These are phyloP conservation scores for Gortyna flavago DNA, from an alignment of 2,888 invertebrate genomes.

Conservation along the genomic window DNA sequence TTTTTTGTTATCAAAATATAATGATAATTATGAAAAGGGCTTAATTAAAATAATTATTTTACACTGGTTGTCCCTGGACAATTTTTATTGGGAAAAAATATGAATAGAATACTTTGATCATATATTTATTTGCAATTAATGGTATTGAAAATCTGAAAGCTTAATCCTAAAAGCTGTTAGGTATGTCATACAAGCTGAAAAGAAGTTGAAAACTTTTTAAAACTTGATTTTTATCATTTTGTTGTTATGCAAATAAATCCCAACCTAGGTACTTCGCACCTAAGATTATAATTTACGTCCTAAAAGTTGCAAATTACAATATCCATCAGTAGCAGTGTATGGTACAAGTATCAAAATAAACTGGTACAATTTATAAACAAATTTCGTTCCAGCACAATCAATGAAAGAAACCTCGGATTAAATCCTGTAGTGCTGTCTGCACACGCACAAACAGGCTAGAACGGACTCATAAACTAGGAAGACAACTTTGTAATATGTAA, in stretches of 20 bases:
- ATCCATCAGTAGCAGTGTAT: conserved; percentile 1
- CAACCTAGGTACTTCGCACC: neutral
- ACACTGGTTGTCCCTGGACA: neutral
- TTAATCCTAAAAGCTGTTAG: neutral
- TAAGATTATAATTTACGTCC: neutral
- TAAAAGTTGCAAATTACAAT: conserved; percentile 11
- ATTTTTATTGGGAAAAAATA: neutral
- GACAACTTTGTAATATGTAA: conserved; percentile 53
- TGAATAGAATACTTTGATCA: neutral
- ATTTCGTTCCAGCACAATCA: conserved; percentile 36
- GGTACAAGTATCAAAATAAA: conserved; percentile 52
- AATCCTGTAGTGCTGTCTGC: conserved; percentile 32
- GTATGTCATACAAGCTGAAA: neutral
- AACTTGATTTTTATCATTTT: neutral
- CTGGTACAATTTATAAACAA: conserved; percentile 53
- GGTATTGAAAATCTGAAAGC: neutral
- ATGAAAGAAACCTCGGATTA: conserved; percentile 40
- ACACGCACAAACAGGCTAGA: conserved; percentile 30
- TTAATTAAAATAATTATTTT: neutral
- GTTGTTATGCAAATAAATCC: neutral
- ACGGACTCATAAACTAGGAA: conserved; percentile 57
- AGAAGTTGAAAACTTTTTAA: neutral
- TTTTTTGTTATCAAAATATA: conserved; percentile 9
- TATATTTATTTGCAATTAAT: neutral
- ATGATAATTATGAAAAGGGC: neutral